Conservation (phyloP, 2,888 invertebrate species). For the Drosophila lacicola region DNA sequence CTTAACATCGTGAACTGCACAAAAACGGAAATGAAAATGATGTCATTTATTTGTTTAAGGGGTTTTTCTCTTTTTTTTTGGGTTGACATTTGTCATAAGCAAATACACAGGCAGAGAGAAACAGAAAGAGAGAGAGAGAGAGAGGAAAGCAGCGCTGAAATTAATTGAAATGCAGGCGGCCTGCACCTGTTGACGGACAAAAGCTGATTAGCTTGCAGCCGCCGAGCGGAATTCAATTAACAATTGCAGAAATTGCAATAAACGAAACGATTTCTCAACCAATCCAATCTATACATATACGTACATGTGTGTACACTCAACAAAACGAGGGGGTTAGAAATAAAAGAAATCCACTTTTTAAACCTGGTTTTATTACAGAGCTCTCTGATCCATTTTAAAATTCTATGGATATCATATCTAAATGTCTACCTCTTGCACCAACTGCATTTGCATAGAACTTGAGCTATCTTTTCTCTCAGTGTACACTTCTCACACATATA, state of each 20-base stretch:
- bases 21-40: conserved; percentile 79
- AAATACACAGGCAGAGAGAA: conserved; percentile 15
- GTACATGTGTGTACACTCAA: conserved; percentile 21
- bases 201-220: conserved; percentile 63
- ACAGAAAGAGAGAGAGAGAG: not conserved
- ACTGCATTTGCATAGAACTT: not conserved
- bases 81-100: conserved; percentile 40
- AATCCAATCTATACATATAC: conserved; percentile 1
- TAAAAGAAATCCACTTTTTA: no score
- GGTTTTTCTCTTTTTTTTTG: conserved; percentile 12
- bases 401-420: not conserved
- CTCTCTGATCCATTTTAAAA: not conserved
- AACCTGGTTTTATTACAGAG: no score
- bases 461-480: conserved; percentile 25
- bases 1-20: conserved; percentile 40
- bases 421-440: not conserved
- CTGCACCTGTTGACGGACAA: conserved; percentile 62
- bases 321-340: not conserved
- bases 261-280: conserved; percentile 20
- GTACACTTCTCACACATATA: conserved; percentile 5
- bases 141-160: conserved; percentile 15
- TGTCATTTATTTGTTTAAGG: conserved; percentile 55
- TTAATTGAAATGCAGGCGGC: conserved; percentile 46
- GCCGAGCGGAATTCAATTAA: conserved; percentile 49
- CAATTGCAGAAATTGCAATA: conserved; percentile 34